These are phyloP conservation scores for Scaptomyza pallida DNA, from an alignment of 1,140 invertebrate genomes.

Conservation along the genomic window DNA sequence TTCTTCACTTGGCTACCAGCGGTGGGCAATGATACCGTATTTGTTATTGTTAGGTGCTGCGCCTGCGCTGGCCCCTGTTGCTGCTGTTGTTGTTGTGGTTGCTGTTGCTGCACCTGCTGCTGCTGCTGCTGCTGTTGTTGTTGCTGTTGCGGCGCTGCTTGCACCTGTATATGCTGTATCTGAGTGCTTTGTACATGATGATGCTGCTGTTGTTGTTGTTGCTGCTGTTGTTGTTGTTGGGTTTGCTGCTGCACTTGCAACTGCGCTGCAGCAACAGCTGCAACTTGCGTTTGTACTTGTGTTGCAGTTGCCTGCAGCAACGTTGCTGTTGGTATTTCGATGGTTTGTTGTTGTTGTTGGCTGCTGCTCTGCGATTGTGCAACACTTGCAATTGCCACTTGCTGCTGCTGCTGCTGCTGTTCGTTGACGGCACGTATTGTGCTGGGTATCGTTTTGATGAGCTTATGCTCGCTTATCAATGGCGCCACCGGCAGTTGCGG, in stretches of 20 bases:
- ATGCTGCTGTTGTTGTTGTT: conserved; percentile 58
- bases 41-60: conserved; percentile 67
- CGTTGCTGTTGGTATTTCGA: conserved; percentile 78
- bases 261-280: conserved; percentile 49
- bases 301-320: conserved; percentile 70
- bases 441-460: conserved; percentile 82
- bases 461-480: conserved; percentile 78
- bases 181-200: conserved; percentile 76
- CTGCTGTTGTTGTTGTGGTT: conserved; percentile 52
- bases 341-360: conserved; percentile 63
- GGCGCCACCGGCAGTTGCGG: conserved; percentile 73
- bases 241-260: conserved; percentile 49
- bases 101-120: conserved; percentile 35
- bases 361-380: conserved; percentile 38
- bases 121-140: conserved; percentile 44
- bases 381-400: conserved; percentile 22
- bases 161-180: conserved; percentile 74
- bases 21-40: conserved; percentile 61
- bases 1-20: conserved; percentile 68
- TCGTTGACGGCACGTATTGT: conserved; percentile 79
- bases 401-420: conserved; percentile 60
- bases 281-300: conserved; percentile 70
- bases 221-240: conserved; percentile 52
- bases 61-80: conserved; percentile 57
- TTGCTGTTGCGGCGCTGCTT: conserved; percentile 60